These are phyloP conservation scores for Protonemura montana DNA, from an alignment of 2,888 invertebrate genomes.

Conservation along the genomic window DNA sequence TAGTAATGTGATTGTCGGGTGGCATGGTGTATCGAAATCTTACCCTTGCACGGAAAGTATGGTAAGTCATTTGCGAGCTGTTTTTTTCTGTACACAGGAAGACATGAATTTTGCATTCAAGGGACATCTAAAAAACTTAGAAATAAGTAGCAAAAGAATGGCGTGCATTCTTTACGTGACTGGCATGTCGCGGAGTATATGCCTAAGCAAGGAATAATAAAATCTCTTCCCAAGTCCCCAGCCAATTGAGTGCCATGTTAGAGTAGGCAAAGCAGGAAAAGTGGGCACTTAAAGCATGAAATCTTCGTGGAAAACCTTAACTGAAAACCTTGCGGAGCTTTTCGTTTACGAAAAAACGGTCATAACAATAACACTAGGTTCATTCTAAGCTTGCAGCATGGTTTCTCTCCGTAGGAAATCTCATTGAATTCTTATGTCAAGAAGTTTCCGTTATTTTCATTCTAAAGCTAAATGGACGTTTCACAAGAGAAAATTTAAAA, in stretches of 20 bases:
- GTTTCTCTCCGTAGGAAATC: neutral
- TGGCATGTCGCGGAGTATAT: neutral
- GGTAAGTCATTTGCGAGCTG: neutral
- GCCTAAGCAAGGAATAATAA: constrained; percentile 7
- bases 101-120: neutral
- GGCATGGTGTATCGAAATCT: neutral
- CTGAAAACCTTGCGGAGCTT: neutral
- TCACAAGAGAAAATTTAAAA: neutral
- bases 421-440: neutral
- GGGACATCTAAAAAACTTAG: neutral
- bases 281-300: neutral
- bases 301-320: neutral
- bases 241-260: constrained; percentile 4
- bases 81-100: neutral
- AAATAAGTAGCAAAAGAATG: constrained; percentile 12
- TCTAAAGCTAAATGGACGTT: neutral
- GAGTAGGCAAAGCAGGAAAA: neutral
- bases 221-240: neutral
- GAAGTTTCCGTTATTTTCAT: neutral
- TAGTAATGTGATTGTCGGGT: neutral
- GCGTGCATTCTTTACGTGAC: neutral
- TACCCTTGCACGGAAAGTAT: neutral
- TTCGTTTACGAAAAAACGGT: neutral
- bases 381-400: neutral
- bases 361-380: constrained; percentile 1